Percentiles rank a stretch among this genome's conserved stretches.
Evolutionary conservation across 1,140 invertebrate genomes (phyloP).

Genomic region (Stegodyphus mimosarum): DNA sequence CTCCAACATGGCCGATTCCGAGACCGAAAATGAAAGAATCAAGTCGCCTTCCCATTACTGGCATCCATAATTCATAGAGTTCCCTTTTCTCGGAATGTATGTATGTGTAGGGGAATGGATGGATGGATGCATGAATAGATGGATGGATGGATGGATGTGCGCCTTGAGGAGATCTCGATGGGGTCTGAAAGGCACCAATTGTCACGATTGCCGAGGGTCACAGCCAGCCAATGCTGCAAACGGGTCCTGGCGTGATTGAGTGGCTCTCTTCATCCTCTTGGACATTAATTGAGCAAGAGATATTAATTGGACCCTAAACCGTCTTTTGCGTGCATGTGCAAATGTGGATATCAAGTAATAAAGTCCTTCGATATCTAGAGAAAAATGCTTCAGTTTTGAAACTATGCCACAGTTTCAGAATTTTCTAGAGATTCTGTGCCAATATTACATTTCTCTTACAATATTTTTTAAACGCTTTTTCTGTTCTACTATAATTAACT

Average conservation of each 20-base stretch:
- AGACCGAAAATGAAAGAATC: constrained; percentile 59
- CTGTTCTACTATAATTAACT: no score
- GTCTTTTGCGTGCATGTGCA: no score
- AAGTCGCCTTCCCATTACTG: constrained; percentile 55
- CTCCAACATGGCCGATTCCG: constrained; percentile 48
- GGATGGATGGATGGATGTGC: constrained; percentile 28
- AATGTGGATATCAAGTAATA: no score
- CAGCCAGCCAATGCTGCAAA: not conserved
- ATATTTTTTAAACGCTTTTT: no score
- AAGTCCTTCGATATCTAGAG: no score
- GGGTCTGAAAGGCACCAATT: constrained; percentile 34
- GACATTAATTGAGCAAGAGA: no score
- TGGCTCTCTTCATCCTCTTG: not conserved
- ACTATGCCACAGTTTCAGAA: no score
- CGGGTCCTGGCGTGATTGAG: not conserved
- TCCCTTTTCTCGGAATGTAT: constrained; percentile 43
- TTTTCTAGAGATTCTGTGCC: no score
- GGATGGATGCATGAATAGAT: constrained; percentile 50
- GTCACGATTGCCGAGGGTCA: constrained; percentile 26
- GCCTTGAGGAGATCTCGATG: constrained; percentile 8
- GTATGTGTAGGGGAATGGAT: constrained; percentile 13
- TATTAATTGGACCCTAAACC: no score
- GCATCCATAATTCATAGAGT: constrained; percentile 57
- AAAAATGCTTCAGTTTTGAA: no score
- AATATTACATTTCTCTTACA: no score